Evolutionary conservation across 2,113 vertebrate species (phyloP), one percentile per base, ranked within the genome.

Genomic region (Notothenia coriiceps): DNA sequence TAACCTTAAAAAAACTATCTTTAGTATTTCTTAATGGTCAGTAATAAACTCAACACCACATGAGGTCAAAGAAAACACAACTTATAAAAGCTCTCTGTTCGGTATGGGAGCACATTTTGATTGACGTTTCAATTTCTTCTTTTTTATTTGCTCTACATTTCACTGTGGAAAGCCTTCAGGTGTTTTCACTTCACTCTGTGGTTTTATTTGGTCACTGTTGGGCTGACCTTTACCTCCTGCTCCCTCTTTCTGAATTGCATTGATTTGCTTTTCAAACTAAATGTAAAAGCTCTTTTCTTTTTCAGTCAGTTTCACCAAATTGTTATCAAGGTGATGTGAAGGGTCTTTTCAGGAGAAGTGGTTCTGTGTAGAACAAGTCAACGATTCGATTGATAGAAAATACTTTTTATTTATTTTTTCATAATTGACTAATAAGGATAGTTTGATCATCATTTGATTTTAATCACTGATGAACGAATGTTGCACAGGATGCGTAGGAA

Each of bases 221-320:
- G n/a, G 52, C 44, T 84, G 83, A 76, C 88, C 88, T 92, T 92
- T 86, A 52, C 51, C 10, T 62, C 64, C 63, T 65, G 62, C 63
- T 18, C 50, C 61, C 8, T 29, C 35, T 40, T 6, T 40, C 7
- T 40, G 63, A 77, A 70, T 51, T 17, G n/a, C 77, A 86, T 89
- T 52, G 88, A 92, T 90, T 90, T 83, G 56, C 59, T 79, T 47
- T 65, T 79, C 61, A 82, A 43, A 44, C 25, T 13, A 74, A 35
- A 77, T 51, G 43, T 47, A 54, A 50, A 74, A 70, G n/a, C 25
- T 44, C 11, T 3, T 51, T 61, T 60, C 43, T 70, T 83, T 75
- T 64, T 22, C 13, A 12, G 22, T 13, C 46, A 8, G 9, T 47
- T 35, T 61, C 22, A 22, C 22, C 22, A 1, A 22, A 22, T 61